phyloP scores from a whole-genome alignment of 2,797 vertebrate genomes.

The Remorina albescens region DNA sequence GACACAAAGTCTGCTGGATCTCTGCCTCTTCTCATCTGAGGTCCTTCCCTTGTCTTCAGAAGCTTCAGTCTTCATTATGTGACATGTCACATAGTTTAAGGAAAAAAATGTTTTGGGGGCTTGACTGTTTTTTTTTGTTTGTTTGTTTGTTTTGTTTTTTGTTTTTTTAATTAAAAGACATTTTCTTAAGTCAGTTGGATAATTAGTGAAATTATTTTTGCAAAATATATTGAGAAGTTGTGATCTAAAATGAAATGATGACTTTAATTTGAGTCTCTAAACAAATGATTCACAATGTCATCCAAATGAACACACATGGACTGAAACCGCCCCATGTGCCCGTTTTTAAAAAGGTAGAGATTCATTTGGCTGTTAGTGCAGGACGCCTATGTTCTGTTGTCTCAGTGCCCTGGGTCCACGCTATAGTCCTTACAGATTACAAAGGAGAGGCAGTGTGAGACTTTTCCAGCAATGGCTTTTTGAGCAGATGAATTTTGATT shows the following conservation, averaged over 20 bases:
- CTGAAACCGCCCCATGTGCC: constrained; percentile 20
- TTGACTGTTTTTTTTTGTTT: constrained; percentile 23
- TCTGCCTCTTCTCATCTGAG: constrained; percentile 38
- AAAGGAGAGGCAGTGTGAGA: constrained; percentile 15
- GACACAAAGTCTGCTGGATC: constrained; percentile 54
- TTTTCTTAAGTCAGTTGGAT: constrained; percentile 22
- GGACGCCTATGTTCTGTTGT: not conserved
- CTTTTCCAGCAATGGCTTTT: constrained; percentile 25
- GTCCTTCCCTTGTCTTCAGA: constrained; percentile 40
- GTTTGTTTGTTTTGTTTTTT: too few relatives aligned
- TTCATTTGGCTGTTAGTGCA: not conserved
- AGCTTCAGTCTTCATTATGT: constrained; percentile 42
- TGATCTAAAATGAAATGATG: constrained; percentile 35
- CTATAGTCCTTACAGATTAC: constrained; percentile 26
- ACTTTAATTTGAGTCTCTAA: constrained; percentile 34
- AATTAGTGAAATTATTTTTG: constrained; percentile 17
- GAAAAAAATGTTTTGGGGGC: constrained; percentile 27
- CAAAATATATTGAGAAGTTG: too few relatives aligned
- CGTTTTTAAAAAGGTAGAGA: constrained; percentile 30
- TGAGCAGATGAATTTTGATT: constrained; percentile 33
- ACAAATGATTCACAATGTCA: constrained; percentile 35
- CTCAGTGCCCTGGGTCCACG: constrained; percentile 7
- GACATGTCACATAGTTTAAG: constrained; percentile 8
- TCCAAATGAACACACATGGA: constrained; percentile 49
- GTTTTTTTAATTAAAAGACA: constrained; percentile 32